Conservation (phyloP, 2,888 invertebrate genomes). For the Caenorhabditis sulstoni region DNA sequence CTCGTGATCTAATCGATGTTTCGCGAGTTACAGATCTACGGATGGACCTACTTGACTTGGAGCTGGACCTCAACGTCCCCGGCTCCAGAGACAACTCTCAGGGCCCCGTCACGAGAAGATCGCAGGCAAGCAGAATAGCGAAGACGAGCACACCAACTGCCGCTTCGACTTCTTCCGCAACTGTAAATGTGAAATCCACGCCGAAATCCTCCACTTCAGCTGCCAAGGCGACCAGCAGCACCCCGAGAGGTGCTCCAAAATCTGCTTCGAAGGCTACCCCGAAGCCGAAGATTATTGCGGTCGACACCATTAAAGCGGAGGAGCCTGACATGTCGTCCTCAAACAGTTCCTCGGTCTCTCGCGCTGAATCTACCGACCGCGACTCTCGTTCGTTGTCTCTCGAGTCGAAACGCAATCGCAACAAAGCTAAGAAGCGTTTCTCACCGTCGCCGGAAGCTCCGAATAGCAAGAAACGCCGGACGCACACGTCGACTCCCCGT, state of each 20-base stretch:
- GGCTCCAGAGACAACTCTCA: neutral
- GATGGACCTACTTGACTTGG: constrained; percentile 49
- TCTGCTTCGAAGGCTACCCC: neutral
- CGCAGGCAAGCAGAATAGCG: constrained; percentile 9
- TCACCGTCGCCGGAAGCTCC: constrained; percentile 41
- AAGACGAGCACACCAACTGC: neutral
- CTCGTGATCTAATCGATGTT: neutral
- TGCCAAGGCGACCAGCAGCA: neutral
- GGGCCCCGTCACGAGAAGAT: constrained; percentile 16
- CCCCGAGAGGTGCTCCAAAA: neutral
- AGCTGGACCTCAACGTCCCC: constrained; percentile 32
- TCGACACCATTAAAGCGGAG: neutral
- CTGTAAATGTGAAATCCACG: neutral
- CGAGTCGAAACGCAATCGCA: constrained; percentile 29
- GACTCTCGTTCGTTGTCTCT: constrained; percentile 17
- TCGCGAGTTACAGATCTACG: constrained; percentile 10
- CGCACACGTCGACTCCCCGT: neutral
- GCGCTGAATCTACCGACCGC: neutral
- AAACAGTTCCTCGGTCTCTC: neutral
- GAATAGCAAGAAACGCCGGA: constrained; percentile 25
- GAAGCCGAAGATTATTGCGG: constrained; percentile 1
- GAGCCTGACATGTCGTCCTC: neutral
- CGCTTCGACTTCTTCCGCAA: neutral
- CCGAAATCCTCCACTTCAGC: neutral
- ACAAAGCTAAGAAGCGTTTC: constrained; percentile 41